Conservation (phyloP, 37 sponge, comb jelly and placozoan genomes). For the Amphimedon queenslandica region DNA sequence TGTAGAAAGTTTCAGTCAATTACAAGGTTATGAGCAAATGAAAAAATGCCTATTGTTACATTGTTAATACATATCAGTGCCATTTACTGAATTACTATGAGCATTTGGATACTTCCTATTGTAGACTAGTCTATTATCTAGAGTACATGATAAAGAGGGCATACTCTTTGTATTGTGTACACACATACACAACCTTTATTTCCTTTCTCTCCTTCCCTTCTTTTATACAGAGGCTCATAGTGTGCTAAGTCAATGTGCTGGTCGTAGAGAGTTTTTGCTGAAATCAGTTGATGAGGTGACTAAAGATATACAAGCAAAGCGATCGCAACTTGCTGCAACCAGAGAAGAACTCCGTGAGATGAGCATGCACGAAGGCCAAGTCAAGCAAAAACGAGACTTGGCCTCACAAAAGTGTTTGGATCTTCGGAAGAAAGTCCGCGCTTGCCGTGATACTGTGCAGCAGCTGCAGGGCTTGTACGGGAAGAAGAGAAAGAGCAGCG, state of each 20-base stretch:
- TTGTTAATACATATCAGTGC: no score
- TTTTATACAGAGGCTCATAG: conserved; percentile 49
- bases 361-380: conserved; percentile 22
- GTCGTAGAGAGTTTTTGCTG: conserved; percentile 13
- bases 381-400: conserved; percentile 35
- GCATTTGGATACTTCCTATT: no score
- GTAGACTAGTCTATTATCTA: no score
- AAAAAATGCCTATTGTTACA: no score
- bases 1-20: no score
- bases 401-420: conserved; percentile 15
- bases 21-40: no score
- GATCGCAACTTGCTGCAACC: conserved; percentile 37
- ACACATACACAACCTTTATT: background rate
- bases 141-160: no score
- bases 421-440: conserved; percentile 24
- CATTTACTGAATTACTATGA: no score
- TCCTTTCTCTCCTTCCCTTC: background rate
- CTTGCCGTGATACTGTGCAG: conserved; percentile 32
- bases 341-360: conserved; percentile 42
- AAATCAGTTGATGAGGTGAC: conserved; percentile 26
- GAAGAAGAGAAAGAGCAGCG: background rate
- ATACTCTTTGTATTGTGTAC: background rate
- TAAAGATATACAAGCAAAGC: conserved; percentile 25
- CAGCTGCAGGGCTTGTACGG: conserved; percentile 9
- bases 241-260: conserved; percentile 16